Base-by-base conservation (phyloP, 35 echinoderm and acorn worm species). In the Strongylocentrotus purpuratus region DNA sequence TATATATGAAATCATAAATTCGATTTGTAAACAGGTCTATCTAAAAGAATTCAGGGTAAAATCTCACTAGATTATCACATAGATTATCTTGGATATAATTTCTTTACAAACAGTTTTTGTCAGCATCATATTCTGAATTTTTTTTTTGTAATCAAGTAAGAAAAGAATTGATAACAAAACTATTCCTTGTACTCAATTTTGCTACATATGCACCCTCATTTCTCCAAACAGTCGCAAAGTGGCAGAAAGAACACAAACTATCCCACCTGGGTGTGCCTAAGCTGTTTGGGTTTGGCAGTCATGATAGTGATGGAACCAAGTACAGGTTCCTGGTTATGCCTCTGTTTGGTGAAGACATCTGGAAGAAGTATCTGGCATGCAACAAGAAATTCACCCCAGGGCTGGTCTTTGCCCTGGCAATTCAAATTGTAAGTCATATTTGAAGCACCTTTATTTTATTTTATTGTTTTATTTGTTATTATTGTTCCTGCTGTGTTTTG, bases 301-400 rank as follows among this genome's bases (percentile, higher is more conserved):
- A 99, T 85, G 41, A 90, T 14, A 18, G 92, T 87, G 88, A 87
- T 20, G 96, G 93, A 31, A 94, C 33, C 35, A 97, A 95, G 32
- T 98, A 98, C 88, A 94, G 98, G 15, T 99, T 99, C 87, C 25
- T 99, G 59, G 98, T 99, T 22, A 98, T 99, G 97, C 94, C 98
- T 33, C 59, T 96, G 45, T 97, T 99, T 95, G 96, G 97, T 17
- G 97, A 97, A 46, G 97, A 99, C 88, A 46, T 99, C 47, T 97
- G 96, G 97, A 98, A 99, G 86, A 96, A 94, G 32, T 97, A 96
- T 86, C 33, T 95, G 32, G 94, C 86, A 47, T 86, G 61, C 18
- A 92, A 89, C 87, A 95, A 98, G 65, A 96, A 86, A 48, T 99
- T 99, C 92, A 61, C 96, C 14, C 85, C 95, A 28, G 98, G 97